These are phyloP conservation scores for Agrotis clavis DNA, from an alignment of 2,888 invertebrate genomes.

Conservation along the genomic window DNA sequence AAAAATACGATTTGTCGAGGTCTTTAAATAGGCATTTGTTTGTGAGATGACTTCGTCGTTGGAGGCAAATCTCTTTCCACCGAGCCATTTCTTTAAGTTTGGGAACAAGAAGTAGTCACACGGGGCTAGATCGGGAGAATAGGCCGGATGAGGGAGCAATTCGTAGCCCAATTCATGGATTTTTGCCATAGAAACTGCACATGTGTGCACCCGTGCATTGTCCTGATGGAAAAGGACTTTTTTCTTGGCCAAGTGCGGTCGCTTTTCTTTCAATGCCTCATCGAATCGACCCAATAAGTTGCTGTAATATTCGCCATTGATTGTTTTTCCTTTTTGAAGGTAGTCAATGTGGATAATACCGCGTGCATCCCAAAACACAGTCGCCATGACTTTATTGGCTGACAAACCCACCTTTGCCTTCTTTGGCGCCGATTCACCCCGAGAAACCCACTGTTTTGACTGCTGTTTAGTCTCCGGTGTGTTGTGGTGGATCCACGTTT, in stretches of 20 bases:
- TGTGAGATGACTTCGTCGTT: constrained; percentile 25
- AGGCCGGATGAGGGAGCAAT: constrained; percentile 33
- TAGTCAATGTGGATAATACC: constrained; percentile 48
- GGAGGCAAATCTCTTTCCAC: constrained; percentile 24
- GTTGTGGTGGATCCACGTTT: not conserved
- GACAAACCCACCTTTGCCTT: not conserved
- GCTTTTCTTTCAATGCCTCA: not conserved
- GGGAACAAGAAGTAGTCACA: constrained; percentile 33
- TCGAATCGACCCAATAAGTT: constrained; percentile 9
- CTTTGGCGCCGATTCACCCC: not conserved
- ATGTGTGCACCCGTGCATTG: too few species aligned
- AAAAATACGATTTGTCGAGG: constrained; percentile 22
- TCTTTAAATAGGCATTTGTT: not conserved
- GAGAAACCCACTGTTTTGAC: not conserved
- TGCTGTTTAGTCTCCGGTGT: not conserved
- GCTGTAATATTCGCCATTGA: constrained; percentile 30
- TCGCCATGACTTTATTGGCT: not conserved
- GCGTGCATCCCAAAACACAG: not conserved
- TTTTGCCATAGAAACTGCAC: too few species aligned
- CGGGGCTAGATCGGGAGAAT: constrained; percentile 39
- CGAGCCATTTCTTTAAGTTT: constrained; percentile 37
- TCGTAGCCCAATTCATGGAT: constrained; percentile 13
- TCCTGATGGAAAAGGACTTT: too few species aligned
- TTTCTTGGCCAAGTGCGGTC: too few species aligned
- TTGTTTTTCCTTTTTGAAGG: constrained; percentile 50